Evolutionary conservation across 2,797 vertebrate genomes (phyloP).

Genomic region (Xerus rutilus): DNA sequence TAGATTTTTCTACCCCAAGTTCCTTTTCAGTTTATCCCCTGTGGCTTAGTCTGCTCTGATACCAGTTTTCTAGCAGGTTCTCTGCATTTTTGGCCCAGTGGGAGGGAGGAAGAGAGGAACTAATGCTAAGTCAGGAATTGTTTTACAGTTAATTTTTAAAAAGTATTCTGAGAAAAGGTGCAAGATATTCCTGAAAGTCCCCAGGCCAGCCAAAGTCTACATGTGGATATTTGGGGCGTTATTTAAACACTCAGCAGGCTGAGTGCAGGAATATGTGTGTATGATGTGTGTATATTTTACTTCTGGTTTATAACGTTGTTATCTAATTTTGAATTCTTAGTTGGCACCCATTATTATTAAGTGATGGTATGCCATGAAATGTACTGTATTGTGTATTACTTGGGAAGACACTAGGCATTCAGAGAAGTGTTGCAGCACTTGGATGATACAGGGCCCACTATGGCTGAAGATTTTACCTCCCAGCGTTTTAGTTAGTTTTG

Average conservation of each 20-base stretch:
- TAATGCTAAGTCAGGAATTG: slow-evolving; percentile 3
- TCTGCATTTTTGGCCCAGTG: slow-evolving; percentile 3
- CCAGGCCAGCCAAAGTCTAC: slow-evolving; percentile 56
- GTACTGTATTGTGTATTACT: slow-evolving; percentile 69
- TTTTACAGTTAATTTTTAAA: slow-evolving; percentile 45
- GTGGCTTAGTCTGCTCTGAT: slow-evolving; percentile 9
- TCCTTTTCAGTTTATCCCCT: not conserved
- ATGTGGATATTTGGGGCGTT: slow-evolving; percentile 37
- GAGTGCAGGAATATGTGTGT: slow-evolving; percentile 26
- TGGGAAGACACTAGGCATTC: slow-evolving; percentile 69
- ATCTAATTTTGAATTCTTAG: not conserved
- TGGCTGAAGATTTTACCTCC: slow-evolving; percentile 41
- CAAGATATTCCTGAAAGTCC: slow-evolving; percentile 52
- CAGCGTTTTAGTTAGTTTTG: not conserved
- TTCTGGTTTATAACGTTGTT: slow-evolving; percentile 57
- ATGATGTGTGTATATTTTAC: slow-evolving; percentile 6
- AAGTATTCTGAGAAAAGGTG: slow-evolving; percentile 66
- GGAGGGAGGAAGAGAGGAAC: not conserved
- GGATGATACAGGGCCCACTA: not conserved
- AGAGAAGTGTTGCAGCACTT: slow-evolving; percentile 29
- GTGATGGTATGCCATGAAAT: slow-evolving; percentile 49
- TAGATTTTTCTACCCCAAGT: not conserved
- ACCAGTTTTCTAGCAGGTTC: not conserved
- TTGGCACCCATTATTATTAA: slow-evolving; percentile 66
- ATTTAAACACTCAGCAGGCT: slow-evolving; percentile 80